phyloP scores from a whole-genome alignment of 2,797 vertebrate species.

The Lepilemur septentrionalis region DNA sequence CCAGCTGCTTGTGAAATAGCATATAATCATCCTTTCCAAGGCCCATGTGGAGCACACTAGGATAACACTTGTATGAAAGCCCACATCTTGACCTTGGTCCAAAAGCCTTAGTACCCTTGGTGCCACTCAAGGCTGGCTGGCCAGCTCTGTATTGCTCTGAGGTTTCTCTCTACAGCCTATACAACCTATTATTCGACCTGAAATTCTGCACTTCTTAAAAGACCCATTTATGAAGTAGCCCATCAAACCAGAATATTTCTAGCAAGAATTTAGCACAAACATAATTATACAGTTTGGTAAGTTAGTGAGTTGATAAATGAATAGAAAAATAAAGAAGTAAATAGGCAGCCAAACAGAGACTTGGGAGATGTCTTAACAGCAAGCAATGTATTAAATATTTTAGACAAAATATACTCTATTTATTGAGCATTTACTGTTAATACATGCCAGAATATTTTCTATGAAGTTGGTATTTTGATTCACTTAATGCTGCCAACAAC shows the following conservation, averaged over 20 bases:
- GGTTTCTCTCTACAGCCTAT: not conserved
- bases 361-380: not conserved
- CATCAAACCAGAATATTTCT: not conserved
- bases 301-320: not conserved
- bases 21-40: not conserved
- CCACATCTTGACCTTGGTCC: not conserved
- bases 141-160: not conserved
- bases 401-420: not conserved
- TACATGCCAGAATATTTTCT: not conserved
- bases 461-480: not conserved
- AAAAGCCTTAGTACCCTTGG: not conserved
- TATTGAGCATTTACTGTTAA: constrained; percentile 5
- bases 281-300: not conserved
- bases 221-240: not conserved
- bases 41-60: not conserved
- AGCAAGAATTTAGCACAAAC: not conserved
- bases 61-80: not conserved
- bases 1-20: not conserved
- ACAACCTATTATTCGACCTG: not conserved
- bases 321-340: not conserved
- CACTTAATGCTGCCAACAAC: not conserved
- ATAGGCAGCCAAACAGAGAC: not conserved
- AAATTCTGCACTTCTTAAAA: not conserved
- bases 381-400: not conserved
- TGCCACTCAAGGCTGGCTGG: not conserved